Evolutionary conservation across 2,113 vertebrate genomes (phyloP), one percentile per base, ranked within the genome.

Genomic region (Antigone vipio): DNA sequence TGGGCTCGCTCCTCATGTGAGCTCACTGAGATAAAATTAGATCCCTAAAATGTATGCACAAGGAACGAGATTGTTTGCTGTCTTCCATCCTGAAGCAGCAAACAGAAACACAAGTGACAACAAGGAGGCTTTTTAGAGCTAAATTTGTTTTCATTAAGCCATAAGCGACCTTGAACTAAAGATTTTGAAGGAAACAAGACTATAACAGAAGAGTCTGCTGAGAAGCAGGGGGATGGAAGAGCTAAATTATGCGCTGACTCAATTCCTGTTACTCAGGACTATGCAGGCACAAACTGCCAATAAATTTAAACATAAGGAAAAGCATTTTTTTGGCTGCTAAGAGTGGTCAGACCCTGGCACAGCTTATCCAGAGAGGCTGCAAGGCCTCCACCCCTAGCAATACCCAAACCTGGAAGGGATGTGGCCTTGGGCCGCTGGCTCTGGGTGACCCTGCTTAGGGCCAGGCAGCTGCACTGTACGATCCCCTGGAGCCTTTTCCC

Each of bases 401-500:
- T 7, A 64, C 4, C 5, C 42, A 81, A 44, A 47, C 19, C 17
- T 13, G 1, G 2, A 47, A 5, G 12, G 3, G 6, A 66, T 0
- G 0, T 19, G 5, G 22, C 50, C 18, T 18, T 29, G 21, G 21
- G 19, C 35, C 3, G 3, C 24, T 3, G 7, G 3, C 42, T 52
- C 38, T 15, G 15, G 22, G 38, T 71, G 23, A 75, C 23, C 11
- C 40, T 2, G 2, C 34, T 45, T 40, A 78, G 22, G 5, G 26
- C 38, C 0, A 0, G 5, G 16, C 15, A 12, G 5, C 21, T 52
- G 47, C 23, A 22, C 21, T 0, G 0, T 42, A 23, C 32, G 5
- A 3, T 20, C 1, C 16, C 6, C 19, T 24, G 29, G 21, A 62
- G 26, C 5, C 30, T 42, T 16, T 8, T 78, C n/a, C 16, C 38